Evolutionary conservation across 2,888 invertebrate species (phyloP).

Genomic region (Bursaphelenchus okinawaensis): DNA sequence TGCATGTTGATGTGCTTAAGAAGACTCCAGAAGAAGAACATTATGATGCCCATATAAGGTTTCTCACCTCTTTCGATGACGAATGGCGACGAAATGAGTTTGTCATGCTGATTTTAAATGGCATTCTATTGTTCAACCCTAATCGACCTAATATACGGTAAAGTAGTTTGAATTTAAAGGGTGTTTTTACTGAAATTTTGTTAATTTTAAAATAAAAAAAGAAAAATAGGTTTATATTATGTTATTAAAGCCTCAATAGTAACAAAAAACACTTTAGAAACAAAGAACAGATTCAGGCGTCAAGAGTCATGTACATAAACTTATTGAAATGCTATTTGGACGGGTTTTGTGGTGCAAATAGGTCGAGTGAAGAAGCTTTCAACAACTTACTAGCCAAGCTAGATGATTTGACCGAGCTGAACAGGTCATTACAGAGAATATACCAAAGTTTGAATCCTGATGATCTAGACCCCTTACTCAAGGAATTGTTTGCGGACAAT

Average conservation of each 20-base stretch:
- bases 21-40: conserved; percentile 73
- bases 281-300: background rate
- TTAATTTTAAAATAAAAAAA: too few species aligned
- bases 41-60: conserved; percentile 75
- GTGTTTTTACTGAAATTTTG: too few species aligned
- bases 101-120: conserved; percentile 81
- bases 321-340: conserved; percentile 34
- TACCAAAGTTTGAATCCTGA: conserved; percentile 41
- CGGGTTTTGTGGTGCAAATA: conserved; percentile 30
- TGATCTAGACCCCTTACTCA: conserved; percentile 45
- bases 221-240: too few species aligned
- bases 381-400: conserved; percentile 33
- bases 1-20: conserved; percentile 82
- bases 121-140: conserved; percentile 64
- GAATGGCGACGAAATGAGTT: conserved; percentile 78
- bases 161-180: too few species aligned
- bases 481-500: conserved; percentile 41
- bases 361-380: conserved; percentile 31
- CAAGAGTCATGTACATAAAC: background rate
- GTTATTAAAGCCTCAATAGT: too few species aligned
- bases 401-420: conserved; percentile 37
- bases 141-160: conserved; percentile 68
- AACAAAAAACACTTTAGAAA: too few species aligned
- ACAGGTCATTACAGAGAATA: conserved; percentile 36
- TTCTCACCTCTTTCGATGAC: conserved; percentile 41